Conservation (phyloP, 2,797 vertebrate genomes). For the Argyrosomus regius region DNA sequence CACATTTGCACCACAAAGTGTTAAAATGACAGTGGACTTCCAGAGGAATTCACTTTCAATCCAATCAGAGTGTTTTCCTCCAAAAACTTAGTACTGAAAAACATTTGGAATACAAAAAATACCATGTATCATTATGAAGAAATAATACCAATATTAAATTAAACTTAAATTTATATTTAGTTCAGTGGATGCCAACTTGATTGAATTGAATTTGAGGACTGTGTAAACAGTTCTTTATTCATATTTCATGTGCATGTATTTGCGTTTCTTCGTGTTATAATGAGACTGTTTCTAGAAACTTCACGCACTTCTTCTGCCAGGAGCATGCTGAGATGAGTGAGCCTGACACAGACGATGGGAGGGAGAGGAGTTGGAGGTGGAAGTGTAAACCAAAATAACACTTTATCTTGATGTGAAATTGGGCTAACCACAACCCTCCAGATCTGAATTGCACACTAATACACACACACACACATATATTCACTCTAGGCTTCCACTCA, state of each 20-base stretch:
- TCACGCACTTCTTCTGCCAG: conserved; percentile 32
- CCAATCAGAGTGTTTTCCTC: not conserved
- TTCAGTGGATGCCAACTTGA: conserved; percentile 11
- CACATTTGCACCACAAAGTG: not conserved
- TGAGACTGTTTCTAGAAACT: conserved; percentile 49
- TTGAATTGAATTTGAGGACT: not conserved
- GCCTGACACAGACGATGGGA: conserved; percentile 46
- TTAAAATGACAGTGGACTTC: not conserved
- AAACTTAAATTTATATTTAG: conserved; percentile 10
- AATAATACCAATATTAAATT: not conserved
- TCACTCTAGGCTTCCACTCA: conserved; percentile 10
- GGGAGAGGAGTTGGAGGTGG: conserved; percentile 25
- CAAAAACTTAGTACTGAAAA: not conserved
- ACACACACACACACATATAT: not conserved
- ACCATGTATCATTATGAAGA: not conserved
- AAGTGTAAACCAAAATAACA: conserved; percentile 68
- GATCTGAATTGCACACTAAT: conserved; percentile 30
- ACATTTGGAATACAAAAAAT: not conserved
- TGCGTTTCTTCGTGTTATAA: conserved; percentile 17
- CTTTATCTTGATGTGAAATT: conserved; percentile 62
- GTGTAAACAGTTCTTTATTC: conserved; percentile 20
- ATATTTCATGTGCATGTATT: conserved; percentile 19
- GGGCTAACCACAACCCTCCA: conserved; percentile 53
- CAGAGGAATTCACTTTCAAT: conserved; percentile 1
- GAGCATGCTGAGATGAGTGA: conserved; percentile 54